Base-by-base conservation (phyloP, 1,140 invertebrate genomes). In the Calephelis nemesis region DNA sequence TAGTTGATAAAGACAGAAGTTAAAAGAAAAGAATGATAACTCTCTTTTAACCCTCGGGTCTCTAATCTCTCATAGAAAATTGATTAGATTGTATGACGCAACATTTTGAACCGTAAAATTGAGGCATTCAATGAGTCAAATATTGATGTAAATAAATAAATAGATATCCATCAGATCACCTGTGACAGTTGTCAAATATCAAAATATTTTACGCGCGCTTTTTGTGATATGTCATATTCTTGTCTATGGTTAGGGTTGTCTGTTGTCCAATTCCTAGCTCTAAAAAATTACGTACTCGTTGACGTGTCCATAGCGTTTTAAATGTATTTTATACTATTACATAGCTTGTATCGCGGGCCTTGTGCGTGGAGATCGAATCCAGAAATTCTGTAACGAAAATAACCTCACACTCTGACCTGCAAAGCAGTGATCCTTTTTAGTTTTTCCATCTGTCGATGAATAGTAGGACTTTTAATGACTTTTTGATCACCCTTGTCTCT, bases 181-280 rank as follows among this genome's bases (percentile, higher is more conserved):
- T 72, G 67, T 86, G 87, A 87, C 87, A 89, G 78, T 91, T 89
- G 88, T 91, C 88, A 91, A 87, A 88, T 80, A 84, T 89, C 84
- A 88, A 89, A 89, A 91, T 91, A 88, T 90, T 90, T 90, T 90
- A 85, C 80, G 83, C 83, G 84, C 82, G 82, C 83, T 88, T 88
- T 84, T 86, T 82, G 71, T 83, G 77, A 76, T 70, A 77, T 70
- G 71, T 75, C 73, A 71, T 66, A 63, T 58, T 54, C 45, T 68
- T 70, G 72, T 80, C 83, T 84, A 84, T 78, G 75, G 65, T 47
- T 66, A 88, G 87, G 88, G 86, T 50, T 89, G 50, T 45, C 40
- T 10, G 13, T 13, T 50, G 30, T 8, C 0, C 11, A 4, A 54
- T 4, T 39, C 30, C 1, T 11, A 54, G 4, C 11, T 10, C 8